These are phyloP conservation scores for Notiomystis cincta DNA, from an alignment of 2,113 vertebrate species.

Conservation along the genomic window DNA sequence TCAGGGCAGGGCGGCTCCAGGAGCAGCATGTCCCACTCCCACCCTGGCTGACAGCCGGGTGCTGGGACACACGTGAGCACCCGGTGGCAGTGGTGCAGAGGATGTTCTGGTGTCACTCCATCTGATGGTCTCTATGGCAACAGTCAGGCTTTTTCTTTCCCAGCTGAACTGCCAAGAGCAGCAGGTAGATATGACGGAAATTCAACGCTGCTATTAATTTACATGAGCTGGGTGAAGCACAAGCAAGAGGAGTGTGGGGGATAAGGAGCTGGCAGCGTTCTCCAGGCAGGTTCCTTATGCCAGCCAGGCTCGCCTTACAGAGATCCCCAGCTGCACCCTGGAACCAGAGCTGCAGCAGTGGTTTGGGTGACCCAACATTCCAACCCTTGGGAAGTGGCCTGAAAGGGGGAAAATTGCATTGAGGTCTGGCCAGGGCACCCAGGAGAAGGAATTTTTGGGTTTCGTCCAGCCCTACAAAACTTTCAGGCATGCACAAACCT, in stretches of 20 bases:
- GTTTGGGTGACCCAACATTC: not conserved
- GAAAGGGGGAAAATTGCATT: not conserved
- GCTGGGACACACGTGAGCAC: not conserved
- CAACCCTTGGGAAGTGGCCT: fast-evolving
- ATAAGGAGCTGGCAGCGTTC: not conserved
- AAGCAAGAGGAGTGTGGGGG: not conserved
- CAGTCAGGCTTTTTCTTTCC: not conserved
- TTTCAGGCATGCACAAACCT: not conserved
- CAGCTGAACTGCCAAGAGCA: not conserved
- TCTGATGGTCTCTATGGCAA: not conserved
- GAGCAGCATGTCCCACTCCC: not conserved
- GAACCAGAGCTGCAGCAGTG: fast-evolving
- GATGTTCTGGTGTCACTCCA: not conserved
- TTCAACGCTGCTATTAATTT: slow-evolving; percentile 1
- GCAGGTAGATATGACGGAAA: not conserved
- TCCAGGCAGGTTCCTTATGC: not conserved
- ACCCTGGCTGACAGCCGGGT: fast-evolving
- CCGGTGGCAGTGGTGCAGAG: not conserved
- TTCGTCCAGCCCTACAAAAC: not conserved
- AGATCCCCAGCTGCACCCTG: fast-evolving
- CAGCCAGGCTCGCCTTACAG: not conserved
- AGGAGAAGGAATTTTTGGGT: not conserved
- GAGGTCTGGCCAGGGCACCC: not conserved
- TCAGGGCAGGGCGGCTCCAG: not conserved
- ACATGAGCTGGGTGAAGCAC: not conserved